These are phyloP conservation scores for Cololabis saira DNA, from an alignment of 2,113 vertebrate species.

Conservation along the genomic window DNA sequence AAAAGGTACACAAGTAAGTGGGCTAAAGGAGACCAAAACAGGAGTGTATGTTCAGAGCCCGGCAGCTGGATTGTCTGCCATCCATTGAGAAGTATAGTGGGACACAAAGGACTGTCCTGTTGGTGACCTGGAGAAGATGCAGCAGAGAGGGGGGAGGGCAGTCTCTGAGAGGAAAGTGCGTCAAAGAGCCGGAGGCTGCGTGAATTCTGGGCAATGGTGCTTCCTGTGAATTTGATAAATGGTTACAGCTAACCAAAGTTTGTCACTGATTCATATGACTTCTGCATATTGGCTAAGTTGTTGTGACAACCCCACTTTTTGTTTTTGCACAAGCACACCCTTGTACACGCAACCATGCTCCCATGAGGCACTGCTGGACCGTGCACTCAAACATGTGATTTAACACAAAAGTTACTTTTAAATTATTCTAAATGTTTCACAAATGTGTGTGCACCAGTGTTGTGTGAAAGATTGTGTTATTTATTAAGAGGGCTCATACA, in stretches of 20 bases:
- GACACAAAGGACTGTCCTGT: conserved; percentile 30
- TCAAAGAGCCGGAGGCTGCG: neutral
- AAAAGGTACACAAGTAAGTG: neutral
- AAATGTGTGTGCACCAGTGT: too few relatives aligned
- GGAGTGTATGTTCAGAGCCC: conserved; percentile 14
- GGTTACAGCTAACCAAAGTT: too few relatives aligned
- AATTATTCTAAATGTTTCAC: too few relatives aligned
- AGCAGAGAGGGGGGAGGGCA: neutral
- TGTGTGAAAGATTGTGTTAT: too few relatives aligned
- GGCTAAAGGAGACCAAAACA: conserved; percentile 18
- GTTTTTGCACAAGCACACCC: conserved; percentile 1
- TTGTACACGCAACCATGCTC: neutral
- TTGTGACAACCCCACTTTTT: neutral
- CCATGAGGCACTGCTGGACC: conserved; percentile 47
- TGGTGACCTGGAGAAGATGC: conserved; percentile 22
- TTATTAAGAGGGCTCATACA: neutral
- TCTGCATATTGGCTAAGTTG: conserved; percentile 1
- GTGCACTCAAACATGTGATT: conserved; percentile 50
- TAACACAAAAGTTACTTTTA: conserved; percentile 24
- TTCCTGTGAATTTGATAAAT: too few relatives aligned
- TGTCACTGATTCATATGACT: conserved; percentile 20
- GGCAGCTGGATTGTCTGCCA: conserved; percentile 31
- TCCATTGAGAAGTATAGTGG: conserved; percentile 34
- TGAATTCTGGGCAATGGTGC: too few relatives aligned
- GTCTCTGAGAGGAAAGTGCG: conserved; percentile 3